phyloP scores from a whole-genome alignment of 2,797 vertebrate species.

The Anguilla pacifica region DNA sequence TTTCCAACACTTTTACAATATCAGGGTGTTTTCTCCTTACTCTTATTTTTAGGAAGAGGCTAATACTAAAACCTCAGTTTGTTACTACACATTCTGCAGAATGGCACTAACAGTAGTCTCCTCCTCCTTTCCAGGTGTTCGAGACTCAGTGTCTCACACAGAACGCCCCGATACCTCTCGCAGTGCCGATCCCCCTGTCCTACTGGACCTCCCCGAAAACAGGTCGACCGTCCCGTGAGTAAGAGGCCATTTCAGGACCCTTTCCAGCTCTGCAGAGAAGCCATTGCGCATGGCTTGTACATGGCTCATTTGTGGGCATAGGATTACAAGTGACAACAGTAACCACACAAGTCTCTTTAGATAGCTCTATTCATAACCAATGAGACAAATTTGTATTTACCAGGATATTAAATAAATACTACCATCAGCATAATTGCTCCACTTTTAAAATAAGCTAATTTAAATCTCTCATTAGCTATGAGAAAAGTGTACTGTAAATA shows the following conservation, averaged over 20 bases:
- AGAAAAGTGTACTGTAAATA: neutral
- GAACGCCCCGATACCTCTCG: slow-evolving; percentile 73
- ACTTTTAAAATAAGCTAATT: neutral
- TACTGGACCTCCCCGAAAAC: slow-evolving; percentile 86
- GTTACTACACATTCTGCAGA: neutral
- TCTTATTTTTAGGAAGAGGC: neutral
- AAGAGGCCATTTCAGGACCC: neutral
- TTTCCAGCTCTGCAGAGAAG: slow-evolving; percentile 7
- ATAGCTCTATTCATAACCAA: no score
- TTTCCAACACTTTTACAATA: neutral
- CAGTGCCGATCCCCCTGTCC: slow-evolving; percentile 78
- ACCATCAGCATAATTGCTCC: neutral
- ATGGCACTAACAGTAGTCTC: neutral
- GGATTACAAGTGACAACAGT: neutral
- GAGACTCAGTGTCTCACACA: slow-evolving; percentile 92
- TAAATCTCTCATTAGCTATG: neutral
- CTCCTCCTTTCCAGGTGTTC: slow-evolving; percentile 74
- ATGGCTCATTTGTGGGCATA: neutral
- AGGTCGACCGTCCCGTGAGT: slow-evolving; percentile 84
- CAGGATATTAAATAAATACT: no score
- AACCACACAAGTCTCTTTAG: neutral
- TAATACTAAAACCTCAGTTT: neutral
- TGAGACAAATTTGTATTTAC: neutral
- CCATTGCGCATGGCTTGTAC: neutral
- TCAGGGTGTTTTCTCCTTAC: neutral